Base-by-base conservation (phyloP, 2,888 invertebrate species). In the Heliconius sara region DNA sequence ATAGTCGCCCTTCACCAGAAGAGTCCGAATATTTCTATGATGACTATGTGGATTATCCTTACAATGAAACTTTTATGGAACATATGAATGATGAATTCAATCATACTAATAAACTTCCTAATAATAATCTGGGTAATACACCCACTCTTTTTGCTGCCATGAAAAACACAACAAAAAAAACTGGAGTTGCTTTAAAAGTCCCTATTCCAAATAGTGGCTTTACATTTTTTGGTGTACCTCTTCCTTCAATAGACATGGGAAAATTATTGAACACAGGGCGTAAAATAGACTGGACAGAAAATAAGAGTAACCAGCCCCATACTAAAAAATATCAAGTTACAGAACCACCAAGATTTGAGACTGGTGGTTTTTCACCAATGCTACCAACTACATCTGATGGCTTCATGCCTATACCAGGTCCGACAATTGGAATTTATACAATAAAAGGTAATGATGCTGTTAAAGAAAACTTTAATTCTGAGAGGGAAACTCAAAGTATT, bases 1-100 rank as follows among this genome's bases (percentile, higher is more conserved):
- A 92, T 79, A 83, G 95, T 83, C 95, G 96, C 74, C 97, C 97
- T 9, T 94, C 96, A 3, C 97, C 97, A 9, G 97, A 97, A 87
- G 97, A 97, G 88, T 97, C 97, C 2, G 98, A 98, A 87, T 98
- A 97, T 86, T 97, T 97, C 85, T 98, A 98, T 88, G 97, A 98
- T 85, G 98, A 98, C 84, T 98, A 97, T 88, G 96, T 97, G 0
- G 98, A 98, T 88, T 97, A 97, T 89, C 97, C 97, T 12, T 96
- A 96, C 78, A 96, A 97, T 84, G 96, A 96, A 83, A 96, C 96
- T 63, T 88, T 95, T 78, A 85, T 94, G 47, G 90, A 93, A 76
- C 88, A 89, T n/a, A 82, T 93, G 13, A 92, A 90, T 79, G 90
- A 90, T 81, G 91, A 91, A 84, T 86, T 91, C 43, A 90, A 87